Evolutionary conservation across 2,888 invertebrate species (phyloP).

Genomic region (Eupithecia insigniata): DNA sequence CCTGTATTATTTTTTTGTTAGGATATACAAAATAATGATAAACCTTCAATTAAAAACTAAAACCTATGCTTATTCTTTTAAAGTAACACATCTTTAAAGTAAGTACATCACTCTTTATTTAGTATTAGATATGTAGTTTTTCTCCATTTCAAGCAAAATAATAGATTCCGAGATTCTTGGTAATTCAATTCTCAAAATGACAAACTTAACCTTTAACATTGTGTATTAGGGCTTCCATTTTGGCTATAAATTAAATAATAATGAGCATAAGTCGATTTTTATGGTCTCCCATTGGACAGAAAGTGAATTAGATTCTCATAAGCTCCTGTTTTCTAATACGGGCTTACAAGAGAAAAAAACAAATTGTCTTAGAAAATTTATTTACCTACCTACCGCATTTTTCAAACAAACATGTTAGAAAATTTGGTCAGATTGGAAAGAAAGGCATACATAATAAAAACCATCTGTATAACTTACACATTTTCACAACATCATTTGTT

Average conservation of each 20-base stretch:
- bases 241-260: slow-evolving; percentile 71
- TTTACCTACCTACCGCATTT: slow-evolving; percentile 23
- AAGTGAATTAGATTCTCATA: slow-evolving; percentile 67
- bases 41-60: background rate
- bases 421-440: background rate
- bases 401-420: background rate
- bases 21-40: no score
- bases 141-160: background rate
- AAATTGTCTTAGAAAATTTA: slow-evolving; percentile 33
- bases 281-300: slow-evolving; percentile 56
- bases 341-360: slow-evolving; percentile 25
- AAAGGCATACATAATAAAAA: background rate
- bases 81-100: no score
- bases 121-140: background rate
- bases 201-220: slow-evolving; percentile 16
- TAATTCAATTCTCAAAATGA: background rate
- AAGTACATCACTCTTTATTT: background rate
- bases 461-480: background rate
- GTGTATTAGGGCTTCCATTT: slow-evolving; percentile 46
- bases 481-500: background rate
- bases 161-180: background rate
- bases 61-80: background rate
- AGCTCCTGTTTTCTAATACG: slow-evolving; percentile 58
- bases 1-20: no score
- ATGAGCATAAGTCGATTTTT: slow-evolving; percentile 74